phyloP scores from a whole-genome alignment of 2,888 invertebrate genomes.

The Chrysolina oricalcia region DNA sequence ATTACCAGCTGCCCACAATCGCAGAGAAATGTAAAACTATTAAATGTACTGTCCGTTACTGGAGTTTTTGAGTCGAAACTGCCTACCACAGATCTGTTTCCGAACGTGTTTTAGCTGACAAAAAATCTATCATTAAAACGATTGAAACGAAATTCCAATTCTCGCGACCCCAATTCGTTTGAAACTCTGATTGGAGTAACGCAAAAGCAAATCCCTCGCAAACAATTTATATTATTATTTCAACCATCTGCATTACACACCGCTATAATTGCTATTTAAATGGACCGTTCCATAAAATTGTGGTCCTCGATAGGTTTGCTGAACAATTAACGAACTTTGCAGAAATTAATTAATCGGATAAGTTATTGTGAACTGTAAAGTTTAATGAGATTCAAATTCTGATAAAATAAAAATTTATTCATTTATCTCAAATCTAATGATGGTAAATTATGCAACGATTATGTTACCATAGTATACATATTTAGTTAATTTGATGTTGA shows the following conservation, averaged over 20 bases:
- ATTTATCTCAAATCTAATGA: too few species aligned
- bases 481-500: too few species aligned
- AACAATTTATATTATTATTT: constrained; percentile 22
- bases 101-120: neutral
- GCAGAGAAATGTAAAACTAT: too few species aligned
- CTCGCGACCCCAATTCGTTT: constrained; percentile 5
- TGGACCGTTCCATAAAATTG: neutral
- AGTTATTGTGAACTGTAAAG: too few species aligned
- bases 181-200: neutral
- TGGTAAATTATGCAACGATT: too few species aligned
- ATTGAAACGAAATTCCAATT: neutral
- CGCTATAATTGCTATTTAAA: constrained; percentile 18
- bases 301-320: constrained; percentile 2
- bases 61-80: neutral
- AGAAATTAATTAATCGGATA: neutral
- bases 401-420: too few species aligned
- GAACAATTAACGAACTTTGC: neutral
- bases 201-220: constrained; percentile 14
- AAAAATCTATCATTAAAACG: neutral
- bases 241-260: constrained; percentile 14
- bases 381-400: too few species aligned
- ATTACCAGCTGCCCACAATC: too few species aligned
- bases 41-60: neutral
- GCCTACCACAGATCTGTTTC: neutral
- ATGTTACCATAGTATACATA: too few species aligned